These are phyloP conservation scores for Torymus tubicola DNA, from an alignment of 2,888 invertebrate genomes.

Conservation along the genomic window DNA sequence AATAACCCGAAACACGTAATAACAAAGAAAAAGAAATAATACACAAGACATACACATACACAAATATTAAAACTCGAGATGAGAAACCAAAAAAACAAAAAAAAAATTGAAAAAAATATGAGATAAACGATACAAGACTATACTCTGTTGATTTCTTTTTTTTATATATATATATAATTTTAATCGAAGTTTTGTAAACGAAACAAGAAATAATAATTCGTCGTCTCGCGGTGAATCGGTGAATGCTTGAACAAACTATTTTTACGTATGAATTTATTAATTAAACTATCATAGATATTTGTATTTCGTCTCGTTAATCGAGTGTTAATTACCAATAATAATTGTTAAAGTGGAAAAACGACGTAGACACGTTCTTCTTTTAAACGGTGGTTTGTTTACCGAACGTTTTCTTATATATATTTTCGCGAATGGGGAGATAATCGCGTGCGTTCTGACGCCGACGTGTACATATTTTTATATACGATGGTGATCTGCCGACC, in stretches of 20 bases:
- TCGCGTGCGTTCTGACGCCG: conserved; percentile 25
- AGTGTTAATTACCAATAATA: conserved; percentile 44
- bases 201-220: not conserved
- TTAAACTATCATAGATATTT: conserved; percentile 51
- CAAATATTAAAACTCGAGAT: too few relatives aligned
- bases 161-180: conserved; percentile 45
- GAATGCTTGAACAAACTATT: conserved; percentile 57
- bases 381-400: conserved; percentile 61
- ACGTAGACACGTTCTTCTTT: conserved; percentile 50
- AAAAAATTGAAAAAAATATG: conserved; percentile 29
- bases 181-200: conserved; percentile 50
- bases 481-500: conserved; percentile 1
- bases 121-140: too few relatives aligned
- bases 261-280: conserved; percentile 54
- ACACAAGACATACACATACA: not conserved
- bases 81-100: conserved; percentile 45
- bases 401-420: conserved; percentile 58
- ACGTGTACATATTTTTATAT: conserved; percentile 31
- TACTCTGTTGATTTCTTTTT: conserved; percentile 42
- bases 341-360: conserved; percentile 35
- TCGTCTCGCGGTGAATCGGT: conserved; percentile 52
- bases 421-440: conserved; percentile 36
- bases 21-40: conserved; percentile 29
- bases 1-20: conserved; percentile 33
- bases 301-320: conserved; percentile 54